Conservation (phyloP, 2,797 vertebrate genomes). For the Neosilurus mollespiculum region DNA sequence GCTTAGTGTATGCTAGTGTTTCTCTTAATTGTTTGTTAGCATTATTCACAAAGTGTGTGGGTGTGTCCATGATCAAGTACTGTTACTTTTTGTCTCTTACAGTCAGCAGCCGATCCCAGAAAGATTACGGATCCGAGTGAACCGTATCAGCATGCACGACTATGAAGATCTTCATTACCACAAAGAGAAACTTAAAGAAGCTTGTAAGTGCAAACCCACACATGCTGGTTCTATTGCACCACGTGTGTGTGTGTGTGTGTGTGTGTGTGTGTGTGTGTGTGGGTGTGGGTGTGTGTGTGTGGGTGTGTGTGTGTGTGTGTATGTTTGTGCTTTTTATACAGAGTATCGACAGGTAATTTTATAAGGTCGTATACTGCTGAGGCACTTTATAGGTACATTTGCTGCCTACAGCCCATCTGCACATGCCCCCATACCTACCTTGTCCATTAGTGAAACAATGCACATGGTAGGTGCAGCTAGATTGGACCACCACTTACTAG, state of each 20-base stretch:
- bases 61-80: background rate
- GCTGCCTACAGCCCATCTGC: background rate
- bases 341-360: background rate
- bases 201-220: constrained; percentile 79
- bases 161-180: constrained; percentile 93
- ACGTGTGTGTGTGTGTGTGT: background rate
- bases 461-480: background rate
- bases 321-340: background rate
- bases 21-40: background rate
- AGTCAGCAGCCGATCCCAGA: constrained; percentile 91
- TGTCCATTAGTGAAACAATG: background rate
- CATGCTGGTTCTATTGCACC: background rate
- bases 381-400: background rate
- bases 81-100: background rate
- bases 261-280: background rate
- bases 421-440: background rate
- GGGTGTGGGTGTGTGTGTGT: background rate
- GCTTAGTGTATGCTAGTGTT: background rate
- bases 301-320: background rate
- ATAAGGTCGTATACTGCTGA: background rate
- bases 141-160: constrained; percentile 88
- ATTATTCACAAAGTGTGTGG: background rate
- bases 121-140: constrained; percentile 84
- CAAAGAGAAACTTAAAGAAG: constrained; percentile 93
- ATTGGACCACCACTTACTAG: background rate